Evolutionary conservation across 2,113 vertebrate genomes (phyloP).

Genomic region (Opisthocomus hoazin): DNA sequence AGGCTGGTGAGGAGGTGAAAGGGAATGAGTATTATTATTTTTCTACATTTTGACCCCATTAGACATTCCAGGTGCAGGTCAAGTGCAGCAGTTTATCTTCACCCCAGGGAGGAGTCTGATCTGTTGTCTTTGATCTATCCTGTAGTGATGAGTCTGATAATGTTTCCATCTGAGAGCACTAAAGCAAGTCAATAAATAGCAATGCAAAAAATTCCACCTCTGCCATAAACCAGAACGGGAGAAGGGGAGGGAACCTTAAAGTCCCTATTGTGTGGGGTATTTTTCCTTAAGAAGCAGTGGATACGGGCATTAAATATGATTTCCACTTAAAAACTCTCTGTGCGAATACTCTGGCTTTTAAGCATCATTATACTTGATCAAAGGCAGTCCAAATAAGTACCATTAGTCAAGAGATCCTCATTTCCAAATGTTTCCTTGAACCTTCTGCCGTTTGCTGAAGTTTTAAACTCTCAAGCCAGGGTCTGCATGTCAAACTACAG

Average conservation of each 20-base stretch:
- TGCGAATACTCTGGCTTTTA: not conserved
- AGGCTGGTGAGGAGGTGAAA: not conserved
- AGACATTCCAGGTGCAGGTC: conserved; percentile 29
- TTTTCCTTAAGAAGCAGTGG: not conserved
- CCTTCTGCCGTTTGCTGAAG: not conserved
- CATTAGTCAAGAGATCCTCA: not conserved
- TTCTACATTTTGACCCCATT: conserved; percentile 33
- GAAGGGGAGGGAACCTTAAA: not conserved
- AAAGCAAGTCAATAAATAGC: conserved; percentile 26
- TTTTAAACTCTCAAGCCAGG: not conserved
- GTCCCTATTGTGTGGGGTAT: not conserved
- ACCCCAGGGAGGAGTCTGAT: conserved; percentile 16
- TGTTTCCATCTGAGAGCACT: conserved; percentile 34
- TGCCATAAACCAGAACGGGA: not conserved
- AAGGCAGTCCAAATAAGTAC: not conserved
- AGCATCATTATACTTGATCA: not conserved
- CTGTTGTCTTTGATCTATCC: conserved; percentile 33
- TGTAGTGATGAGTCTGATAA: conserved; percentile 28
- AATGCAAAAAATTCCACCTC: conserved; percentile 5
- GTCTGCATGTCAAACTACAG: not conserved
- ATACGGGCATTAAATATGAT: not conserved
- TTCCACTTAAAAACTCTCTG: not conserved
- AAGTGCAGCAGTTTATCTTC: conserved; percentile 51
- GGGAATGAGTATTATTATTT: not conserved
- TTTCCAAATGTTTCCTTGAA: not conserved